Evolutionary conservation across 37 sponge, comb jelly and placozoan genomes (phyloP), one percentile per base, ranked within the genome.

Genomic region (Beroe ovata): DNA sequence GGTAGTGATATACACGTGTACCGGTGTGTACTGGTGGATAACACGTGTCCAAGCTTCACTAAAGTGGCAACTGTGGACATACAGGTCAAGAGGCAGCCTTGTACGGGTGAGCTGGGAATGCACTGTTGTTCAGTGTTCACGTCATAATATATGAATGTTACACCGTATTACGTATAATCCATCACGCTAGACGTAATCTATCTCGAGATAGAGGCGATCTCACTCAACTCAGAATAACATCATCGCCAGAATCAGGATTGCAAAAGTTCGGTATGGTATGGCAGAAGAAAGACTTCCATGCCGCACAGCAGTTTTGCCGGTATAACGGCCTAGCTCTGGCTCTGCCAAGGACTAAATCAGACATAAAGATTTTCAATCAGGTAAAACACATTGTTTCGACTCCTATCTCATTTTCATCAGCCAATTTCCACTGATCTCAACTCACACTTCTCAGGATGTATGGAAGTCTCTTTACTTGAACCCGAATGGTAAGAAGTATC

Each of bases 261-360:
- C 84, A 77, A 25, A 77, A 77, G 54, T 77, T 33, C 28, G 84
- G 84, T 14, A 77, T 77, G 84, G 84, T 77, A 8, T 77, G 84
- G 84, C 54, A 77, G 26, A 11, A 30, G 8, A 77, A 77, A 25
- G 84, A 77, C 28, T 77, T 39, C n/a, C 23, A 77, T 25, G 18
- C 54, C 4, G 84, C 84, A 16, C n/a, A n/a, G 28, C 54, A 42
- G 42, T 77, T 42, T 54, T 77, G 84, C 21, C 16, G 14, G 2
- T 77, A 42, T 8, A n/a, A 42, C 54, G 84, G 84, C 1, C 47
- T 77, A 6, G 21, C 26, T 1, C 33, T 77, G 8, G 84, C 84
- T 25, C 23, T 77, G 18, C 84, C 84, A 39, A 37, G 84, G 11
- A 32, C 84, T 1, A 40, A 77, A 40, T 40, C 84, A 14, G 84